Percentiles rank a stretch among this genome's conserved stretches.
These are phyloP conservation scores for Chaenogobius annularis DNA, from an alignment of 2,113 vertebrate genomes.

Conservation along the genomic window DNA sequence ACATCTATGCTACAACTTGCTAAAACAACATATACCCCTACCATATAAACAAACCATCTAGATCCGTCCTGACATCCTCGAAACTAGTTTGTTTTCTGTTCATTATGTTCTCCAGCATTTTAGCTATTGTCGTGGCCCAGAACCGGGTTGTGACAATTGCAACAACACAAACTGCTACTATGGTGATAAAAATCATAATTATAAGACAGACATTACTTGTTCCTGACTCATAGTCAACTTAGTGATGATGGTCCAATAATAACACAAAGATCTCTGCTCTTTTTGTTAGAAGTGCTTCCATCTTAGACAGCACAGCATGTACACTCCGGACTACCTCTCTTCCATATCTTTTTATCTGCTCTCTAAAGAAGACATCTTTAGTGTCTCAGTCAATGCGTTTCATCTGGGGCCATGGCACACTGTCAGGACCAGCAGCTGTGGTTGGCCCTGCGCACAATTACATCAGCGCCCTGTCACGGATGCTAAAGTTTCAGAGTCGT, in stretches of 20 bases:
- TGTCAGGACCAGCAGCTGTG: constrained; percentile 47
- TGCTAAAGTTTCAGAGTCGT: background rate
- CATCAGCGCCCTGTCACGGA: background rate
- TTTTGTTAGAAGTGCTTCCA: constrained; percentile 13
- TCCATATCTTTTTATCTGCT: constrained; percentile 26
- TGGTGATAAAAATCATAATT: constrained; percentile 29
- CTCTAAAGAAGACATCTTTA: constrained; percentile 35
- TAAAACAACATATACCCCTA: too few species aligned
- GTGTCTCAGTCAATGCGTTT: constrained; percentile 21
- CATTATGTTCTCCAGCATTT: too few species aligned
- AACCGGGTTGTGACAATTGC: too few species aligned
- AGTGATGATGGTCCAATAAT: constrained; percentile 9
- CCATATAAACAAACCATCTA: too few species aligned
- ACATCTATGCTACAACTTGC: too few species aligned
- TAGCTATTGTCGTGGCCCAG: too few species aligned
- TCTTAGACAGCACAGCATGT: constrained; percentile 26
- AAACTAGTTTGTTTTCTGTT: too few species aligned
- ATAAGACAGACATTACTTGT: constrained; percentile 35
- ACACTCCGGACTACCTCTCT: constrained; percentile 24
- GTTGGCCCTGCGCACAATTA: constrained; percentile 14
- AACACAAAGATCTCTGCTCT: background rate
- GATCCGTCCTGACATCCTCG: too few species aligned
- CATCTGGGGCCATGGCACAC: constrained; percentile 32
- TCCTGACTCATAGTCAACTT: constrained; percentile 36
- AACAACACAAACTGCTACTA: background rate